Conservation (phyloP, 2,888 invertebrate genomes). For the Venustoraphidia nigricollis region DNA sequence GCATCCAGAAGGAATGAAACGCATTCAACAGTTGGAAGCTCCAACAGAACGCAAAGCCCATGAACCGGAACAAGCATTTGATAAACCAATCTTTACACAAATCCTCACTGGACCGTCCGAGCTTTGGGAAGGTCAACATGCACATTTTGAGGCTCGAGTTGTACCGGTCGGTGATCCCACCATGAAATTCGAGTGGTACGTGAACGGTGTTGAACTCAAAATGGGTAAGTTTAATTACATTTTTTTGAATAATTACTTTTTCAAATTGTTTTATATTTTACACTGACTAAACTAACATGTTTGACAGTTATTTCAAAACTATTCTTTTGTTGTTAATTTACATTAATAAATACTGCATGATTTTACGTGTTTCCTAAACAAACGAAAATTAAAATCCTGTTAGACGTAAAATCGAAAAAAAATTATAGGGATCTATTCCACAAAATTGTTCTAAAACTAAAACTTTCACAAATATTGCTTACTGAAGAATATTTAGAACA, state of each 20-base stretch:
- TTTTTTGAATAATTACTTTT: neutral
- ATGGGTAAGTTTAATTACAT: slow-evolving; percentile 44
- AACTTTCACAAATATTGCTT: no score
- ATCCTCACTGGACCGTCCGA: slow-evolving; percentile 76
- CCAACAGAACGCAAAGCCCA: slow-evolving; percentile 51
- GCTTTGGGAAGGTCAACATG: slow-evolving; percentile 81
- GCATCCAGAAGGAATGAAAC: slow-evolving; percentile 85
- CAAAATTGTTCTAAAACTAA: no score
- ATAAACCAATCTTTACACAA: slow-evolving; percentile 85
- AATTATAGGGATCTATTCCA: no score
- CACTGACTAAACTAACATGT: no score
- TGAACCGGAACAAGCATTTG: slow-evolving; percentile 67
- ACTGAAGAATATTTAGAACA: no score
- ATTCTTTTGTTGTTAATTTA: no score
- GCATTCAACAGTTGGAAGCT: slow-evolving; percentile 75
- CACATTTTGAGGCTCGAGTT: slow-evolving; percentile 81
- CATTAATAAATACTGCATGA: no score
- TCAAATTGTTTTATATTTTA: no score
- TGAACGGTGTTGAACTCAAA: slow-evolving; percentile 84
- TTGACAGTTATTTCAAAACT: no score
- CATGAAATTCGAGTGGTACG: slow-evolving; percentile 88
- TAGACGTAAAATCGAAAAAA: no score
- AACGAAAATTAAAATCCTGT: no score
- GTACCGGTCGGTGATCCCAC: slow-evolving; percentile 89
- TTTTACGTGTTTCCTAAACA: no score